Conservation (phyloP, 1,140 invertebrate species). For the Procambarus clarkii region DNA sequence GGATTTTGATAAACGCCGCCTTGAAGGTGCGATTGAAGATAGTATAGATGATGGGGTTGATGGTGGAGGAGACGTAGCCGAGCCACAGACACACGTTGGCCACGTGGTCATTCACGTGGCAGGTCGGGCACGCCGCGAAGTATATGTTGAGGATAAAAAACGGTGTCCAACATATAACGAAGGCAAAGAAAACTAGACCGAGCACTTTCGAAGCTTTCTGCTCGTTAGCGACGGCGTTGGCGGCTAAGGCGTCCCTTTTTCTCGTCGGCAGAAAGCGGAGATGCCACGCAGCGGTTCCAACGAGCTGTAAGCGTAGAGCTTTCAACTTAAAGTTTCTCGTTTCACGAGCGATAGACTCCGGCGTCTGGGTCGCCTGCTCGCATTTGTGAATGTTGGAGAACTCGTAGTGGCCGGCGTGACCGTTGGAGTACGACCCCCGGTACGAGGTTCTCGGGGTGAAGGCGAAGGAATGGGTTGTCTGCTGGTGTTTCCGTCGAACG, state of each 20-base stretch:
- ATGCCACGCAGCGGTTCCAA: constrained; percentile 66
- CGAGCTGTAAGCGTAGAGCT: constrained; percentile 78
- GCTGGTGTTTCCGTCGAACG: constrained; percentile 45
- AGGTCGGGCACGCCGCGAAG: constrained; percentile 72
- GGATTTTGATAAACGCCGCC: constrained; percentile 73
- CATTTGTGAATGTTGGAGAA: constrained; percentile 74
- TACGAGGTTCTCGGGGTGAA: constrained; percentile 57
- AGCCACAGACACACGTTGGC: constrained; percentile 74
- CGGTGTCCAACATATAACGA: constrained; percentile 74
- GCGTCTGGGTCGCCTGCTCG: constrained; percentile 83
- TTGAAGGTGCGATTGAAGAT: constrained; percentile 74
- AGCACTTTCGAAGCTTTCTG: constrained; percentile 87
- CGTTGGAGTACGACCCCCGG: constrained; percentile 48
- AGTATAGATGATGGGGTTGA: constrained; percentile 75
- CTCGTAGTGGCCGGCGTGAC: constrained; percentile 73
- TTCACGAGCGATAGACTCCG: constrained; percentile 82
- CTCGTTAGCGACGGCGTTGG: constrained; percentile 87
- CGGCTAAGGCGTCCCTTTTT: constrained; percentile 81
- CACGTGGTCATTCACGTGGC: constrained; percentile 69
- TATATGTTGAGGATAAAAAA: constrained; percentile 74
- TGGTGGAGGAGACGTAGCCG: constrained; percentile 74
- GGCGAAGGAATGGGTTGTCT: constrained; percentile 50
- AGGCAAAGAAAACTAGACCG: constrained; percentile 73
- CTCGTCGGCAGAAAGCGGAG: constrained; percentile 81
- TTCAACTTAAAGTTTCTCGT: constrained; percentile 81